These are phyloP conservation scores for Podargus strigoides DNA, from an alignment of 2,797 vertebrate species.

Conservation along the genomic window DNA sequence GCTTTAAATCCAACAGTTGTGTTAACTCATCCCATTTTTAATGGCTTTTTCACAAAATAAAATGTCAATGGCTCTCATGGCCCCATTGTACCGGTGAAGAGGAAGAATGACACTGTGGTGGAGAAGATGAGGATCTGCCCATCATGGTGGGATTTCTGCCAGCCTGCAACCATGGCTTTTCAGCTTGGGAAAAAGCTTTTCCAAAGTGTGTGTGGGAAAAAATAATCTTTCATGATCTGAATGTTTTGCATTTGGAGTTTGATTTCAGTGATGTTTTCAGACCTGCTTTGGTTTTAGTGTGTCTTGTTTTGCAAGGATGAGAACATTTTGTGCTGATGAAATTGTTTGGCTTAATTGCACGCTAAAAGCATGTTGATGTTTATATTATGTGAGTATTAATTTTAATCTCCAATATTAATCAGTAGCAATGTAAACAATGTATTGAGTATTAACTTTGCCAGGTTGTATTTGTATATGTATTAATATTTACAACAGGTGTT, in stretches of 20 bases:
- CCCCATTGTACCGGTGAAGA: rapidly evolving
- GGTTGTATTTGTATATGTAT: conserved; percentile 9
- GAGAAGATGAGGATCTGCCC: not conserved
- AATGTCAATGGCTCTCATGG: not conserved
- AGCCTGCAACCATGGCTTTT: not conserved
- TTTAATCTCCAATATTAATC: conserved; percentile 60
- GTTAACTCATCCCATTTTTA: not conserved
- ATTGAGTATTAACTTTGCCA: not conserved
- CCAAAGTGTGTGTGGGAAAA: not conserved
- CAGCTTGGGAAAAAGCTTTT: not conserved
- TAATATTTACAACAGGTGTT: conserved; percentile 45
- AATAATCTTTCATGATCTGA: not conserved
- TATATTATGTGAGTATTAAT: conserved; percentile 47
- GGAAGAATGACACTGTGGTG: rapidly evolving
- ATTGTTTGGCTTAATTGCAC: conserved; percentile 23
- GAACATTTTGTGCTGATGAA: conserved; percentile 43
- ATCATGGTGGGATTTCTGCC: not conserved
- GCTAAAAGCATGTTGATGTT: conserved; percentile 56
- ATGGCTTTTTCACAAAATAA: not conserved
- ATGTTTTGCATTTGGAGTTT: not conserved
- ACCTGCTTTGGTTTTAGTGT: not conserved
- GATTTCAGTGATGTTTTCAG: conserved; percentile 17
- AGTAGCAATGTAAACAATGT: conserved; percentile 38
- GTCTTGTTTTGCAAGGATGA: not conserved
- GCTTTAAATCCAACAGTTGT: not conserved